phyloP scores from a whole-genome alignment of 1,140 invertebrate species.

The Liolophura sinensis region DNA sequence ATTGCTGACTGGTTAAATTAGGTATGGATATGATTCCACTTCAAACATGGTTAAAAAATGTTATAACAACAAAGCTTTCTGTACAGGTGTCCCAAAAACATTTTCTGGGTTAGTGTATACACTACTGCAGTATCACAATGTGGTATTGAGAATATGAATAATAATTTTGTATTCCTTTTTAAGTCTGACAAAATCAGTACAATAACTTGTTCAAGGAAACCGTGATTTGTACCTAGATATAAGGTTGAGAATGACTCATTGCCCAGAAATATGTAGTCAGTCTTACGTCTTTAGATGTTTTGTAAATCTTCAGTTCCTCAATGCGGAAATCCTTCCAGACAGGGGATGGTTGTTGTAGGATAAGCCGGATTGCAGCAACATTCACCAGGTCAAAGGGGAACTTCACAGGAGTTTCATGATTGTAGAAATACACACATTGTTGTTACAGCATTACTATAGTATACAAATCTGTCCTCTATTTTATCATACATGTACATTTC shows the following conservation, averaged over 20 bases:
- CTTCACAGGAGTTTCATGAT: slow-evolving; percentile 22
- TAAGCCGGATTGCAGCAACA: slow-evolving; percentile 55
- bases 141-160: too few species aligned
- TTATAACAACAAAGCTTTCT: not conserved
- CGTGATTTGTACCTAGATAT: not conserved
- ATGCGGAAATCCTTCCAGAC: slow-evolving; percentile 64
- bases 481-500: not conserved
- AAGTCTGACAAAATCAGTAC: too few species aligned
- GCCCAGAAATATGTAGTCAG: too few species aligned
- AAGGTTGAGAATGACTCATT: too few species aligned
- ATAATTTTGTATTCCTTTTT: too few species aligned
- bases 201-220: not conserved
- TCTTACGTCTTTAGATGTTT: slow-evolving; percentile 22
- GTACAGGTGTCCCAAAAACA: not conserved
- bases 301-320: slow-evolving; percentile 61
- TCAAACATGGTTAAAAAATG: too few species aligned
- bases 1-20: not conserved
- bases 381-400: slow-evolving; percentile 44
- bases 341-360: slow-evolving; percentile 63
- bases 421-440: not conserved
- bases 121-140: not conserved
- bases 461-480: too few species aligned
- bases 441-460: not conserved
- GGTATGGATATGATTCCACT: not conserved
- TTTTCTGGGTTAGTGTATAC: not conserved